Evolutionary conservation across 2,113 vertebrate genomes (phyloP).

Genomic region (Nothobranchius furzeri): DNA sequence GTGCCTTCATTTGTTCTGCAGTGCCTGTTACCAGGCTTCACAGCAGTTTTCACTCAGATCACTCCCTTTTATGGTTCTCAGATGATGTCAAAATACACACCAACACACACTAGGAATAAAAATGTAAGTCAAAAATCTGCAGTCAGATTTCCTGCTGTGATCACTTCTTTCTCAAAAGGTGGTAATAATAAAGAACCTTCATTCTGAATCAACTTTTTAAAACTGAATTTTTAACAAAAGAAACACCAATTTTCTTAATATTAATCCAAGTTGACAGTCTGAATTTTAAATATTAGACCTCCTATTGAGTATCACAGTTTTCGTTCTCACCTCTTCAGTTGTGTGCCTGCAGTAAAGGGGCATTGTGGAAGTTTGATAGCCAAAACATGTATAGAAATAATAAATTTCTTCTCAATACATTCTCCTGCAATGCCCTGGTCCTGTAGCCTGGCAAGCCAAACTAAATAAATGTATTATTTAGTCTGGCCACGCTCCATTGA

Average conservation of each 20-base stretch:
- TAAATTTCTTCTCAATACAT: no score
- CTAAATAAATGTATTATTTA: no score
- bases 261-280: no score
- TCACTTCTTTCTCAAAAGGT: conserved; percentile 31
- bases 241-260: no score
- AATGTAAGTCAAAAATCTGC: conserved; percentile 29
- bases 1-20: conserved; percentile 44
- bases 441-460: no score
- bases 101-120: neutral
- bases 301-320: neutral
- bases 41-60: conserved; percentile 72
- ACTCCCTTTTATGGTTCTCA: conserved; percentile 74
- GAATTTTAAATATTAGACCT: no score
- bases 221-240: neutral
- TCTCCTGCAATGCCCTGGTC: no score
- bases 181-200: conserved; percentile 25
- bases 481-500: no score
- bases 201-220: neutral
- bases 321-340: neutral
- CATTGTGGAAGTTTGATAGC: no score
- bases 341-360: neutral
- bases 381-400: no score
- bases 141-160: conserved; percentile 32
- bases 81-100: neutral
- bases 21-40: conserved; percentile 51